Conservation (phyloP, 2,888 invertebrate genomes). For the Biston stratarius region DNA sequence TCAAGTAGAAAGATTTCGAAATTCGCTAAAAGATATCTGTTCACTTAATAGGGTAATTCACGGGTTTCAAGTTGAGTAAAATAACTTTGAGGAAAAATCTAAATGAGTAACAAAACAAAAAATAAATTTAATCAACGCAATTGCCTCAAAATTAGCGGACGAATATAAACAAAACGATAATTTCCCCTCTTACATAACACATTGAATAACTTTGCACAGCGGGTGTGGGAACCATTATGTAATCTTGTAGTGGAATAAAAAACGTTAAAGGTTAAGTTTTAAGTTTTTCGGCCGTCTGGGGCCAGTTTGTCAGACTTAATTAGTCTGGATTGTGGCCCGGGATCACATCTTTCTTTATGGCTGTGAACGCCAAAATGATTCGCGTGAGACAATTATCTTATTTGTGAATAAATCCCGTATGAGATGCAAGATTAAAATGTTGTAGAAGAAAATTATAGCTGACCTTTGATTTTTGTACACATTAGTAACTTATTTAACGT, state of each 20-base stretch:
- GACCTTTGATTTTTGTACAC: too few relatives aligned
- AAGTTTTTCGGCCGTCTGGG: conserved; percentile 38
- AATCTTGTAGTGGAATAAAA: conserved; percentile 47
- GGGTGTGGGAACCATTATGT: conserved; percentile 55
- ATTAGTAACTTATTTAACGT: too few relatives aligned
- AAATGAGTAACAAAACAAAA: background rate
- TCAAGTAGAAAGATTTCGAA: too few relatives aligned
- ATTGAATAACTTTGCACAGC: conserved; percentile 46
- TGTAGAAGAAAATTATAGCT: too few relatives aligned
- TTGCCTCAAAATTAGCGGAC: conserved; percentile 16
- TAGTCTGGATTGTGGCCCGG: conserved; percentile 31
- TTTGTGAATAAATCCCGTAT: background rate
- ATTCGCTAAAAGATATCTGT: too few relatives aligned
- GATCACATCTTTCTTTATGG: conserved; percentile 17
- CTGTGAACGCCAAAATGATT: conserved; percentile 9
- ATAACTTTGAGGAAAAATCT: background rate
- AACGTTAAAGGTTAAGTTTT: conserved; percentile 42
- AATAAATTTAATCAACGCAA: conserved; percentile 18
- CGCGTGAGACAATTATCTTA: background rate
- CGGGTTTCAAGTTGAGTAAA: too few relatives aligned
- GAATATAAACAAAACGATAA: conserved; percentile 42
- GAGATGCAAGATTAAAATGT: too few relatives aligned
- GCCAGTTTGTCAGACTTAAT: conserved; percentile 34
- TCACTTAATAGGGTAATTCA: too few relatives aligned
- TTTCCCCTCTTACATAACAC: conserved; percentile 51